Evolutionary conservation across 2,888 invertebrate genomes (phyloP), one percentile per base, ranked within the genome.

Genomic region (Athalia rosae): DNA sequence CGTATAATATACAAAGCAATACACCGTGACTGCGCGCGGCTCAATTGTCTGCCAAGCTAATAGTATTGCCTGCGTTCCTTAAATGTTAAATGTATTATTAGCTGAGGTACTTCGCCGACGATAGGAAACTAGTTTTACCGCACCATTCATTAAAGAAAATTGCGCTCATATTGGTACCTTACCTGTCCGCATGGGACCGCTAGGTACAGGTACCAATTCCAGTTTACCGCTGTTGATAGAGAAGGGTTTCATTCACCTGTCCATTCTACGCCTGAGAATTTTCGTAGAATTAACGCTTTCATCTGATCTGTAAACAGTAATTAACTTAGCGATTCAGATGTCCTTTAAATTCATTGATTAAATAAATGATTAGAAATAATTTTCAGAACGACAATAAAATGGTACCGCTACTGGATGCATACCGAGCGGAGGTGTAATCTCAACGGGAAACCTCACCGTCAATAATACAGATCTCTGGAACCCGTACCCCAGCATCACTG

Each of bases 11-110:
- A 77, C 77, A 77, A 63, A 74, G 63, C 79, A 64, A 76, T 67
- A 59, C 76, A 56, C 66, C 71, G 71, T 71, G 71, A 77, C 77
- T 47, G 58, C 56, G 9, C 9, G 48, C 28, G 28, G 28, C 59
- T 66, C 77, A 56, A 79, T 81, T 79, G 78, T 79, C 62, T 71
- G 69, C 28, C 28, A n/a, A n/a, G 77, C 76, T 78, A 71, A 78
- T 66, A 73, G 61, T 77, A 73, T 41, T 79, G 76, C 58, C 9
- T 79, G 78, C 71, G 43, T 58, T 13, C 56, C 71, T 71, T 15
- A 43, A 53, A 58, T 71, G 58, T 71, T 45, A 58, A 28, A 13
- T 56, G 56, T 71, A 58, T 50, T 58, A 71, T 58, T 71, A 56
- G 56, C 45, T 45, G 50, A 11, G 8, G 15, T 9, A 41, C 50